A percentile compares a stretch with the other conserved stretches of the same genome.
Evolutionary conservation across 2,797 vertebrate genomes (phyloP).

Genomic region (Semaprochilodus insignis): DNA sequence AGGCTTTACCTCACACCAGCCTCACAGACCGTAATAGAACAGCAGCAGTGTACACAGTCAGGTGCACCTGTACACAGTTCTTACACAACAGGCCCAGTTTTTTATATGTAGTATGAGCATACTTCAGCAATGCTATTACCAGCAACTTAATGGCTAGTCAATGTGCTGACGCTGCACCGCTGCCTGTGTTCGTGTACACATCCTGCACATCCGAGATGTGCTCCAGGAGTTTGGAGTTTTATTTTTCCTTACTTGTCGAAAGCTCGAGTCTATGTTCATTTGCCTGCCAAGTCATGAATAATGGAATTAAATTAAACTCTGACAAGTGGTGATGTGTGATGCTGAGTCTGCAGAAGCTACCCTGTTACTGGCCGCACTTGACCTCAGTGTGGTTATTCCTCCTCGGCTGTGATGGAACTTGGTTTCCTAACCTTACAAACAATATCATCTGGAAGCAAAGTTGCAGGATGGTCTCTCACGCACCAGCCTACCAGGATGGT

Average conservation of each 20-base stretch:
- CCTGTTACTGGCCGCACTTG: background rate
- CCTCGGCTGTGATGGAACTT: background rate
- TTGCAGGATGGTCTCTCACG: background rate
- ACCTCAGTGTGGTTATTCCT: background rate
- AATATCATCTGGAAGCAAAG: background rate
- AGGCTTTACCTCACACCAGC: background rate
- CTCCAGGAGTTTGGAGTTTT: background rate
- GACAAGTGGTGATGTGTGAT: background rate
- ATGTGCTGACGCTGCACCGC: background rate
- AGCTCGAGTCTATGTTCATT: background rate
- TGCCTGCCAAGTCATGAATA: constrained; percentile 11
- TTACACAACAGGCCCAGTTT: background rate
- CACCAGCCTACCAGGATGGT: background rate
- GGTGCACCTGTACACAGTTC: background rate
- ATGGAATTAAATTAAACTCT: background rate
- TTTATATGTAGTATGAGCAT: background rate
- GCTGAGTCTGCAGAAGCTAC: background rate
- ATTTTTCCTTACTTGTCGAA: background rate
- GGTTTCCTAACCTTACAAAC: background rate
- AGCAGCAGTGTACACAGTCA: background rate
- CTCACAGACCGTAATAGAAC: background rate
- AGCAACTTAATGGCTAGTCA: background rate
- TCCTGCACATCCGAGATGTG: background rate
- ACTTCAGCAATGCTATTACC: background rate
- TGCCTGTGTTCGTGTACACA: background rate